phyloP scores from a whole-genome alignment of 2,797 vertebrate genomes.

The Anabacerthia variegaticeps region DNA sequence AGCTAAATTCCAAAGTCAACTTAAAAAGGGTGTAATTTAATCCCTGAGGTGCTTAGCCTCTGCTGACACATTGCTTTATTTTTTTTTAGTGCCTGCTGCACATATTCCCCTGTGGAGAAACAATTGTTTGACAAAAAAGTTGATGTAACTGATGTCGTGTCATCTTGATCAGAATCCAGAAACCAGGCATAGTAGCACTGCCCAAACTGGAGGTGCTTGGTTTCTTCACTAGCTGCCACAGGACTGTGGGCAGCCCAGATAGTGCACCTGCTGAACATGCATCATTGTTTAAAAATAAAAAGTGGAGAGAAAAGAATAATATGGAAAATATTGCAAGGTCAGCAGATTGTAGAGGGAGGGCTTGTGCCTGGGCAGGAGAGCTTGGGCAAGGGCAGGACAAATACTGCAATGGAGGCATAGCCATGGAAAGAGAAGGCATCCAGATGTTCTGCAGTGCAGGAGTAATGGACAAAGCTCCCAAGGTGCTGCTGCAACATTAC shows the following conservation, averaged over 20 bases:
- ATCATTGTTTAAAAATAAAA: slow-evolving; percentile 49
- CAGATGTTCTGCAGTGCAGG: neutral
- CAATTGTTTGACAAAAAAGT: neutral
- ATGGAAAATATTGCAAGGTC: slow-evolving; percentile 27
- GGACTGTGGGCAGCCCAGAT: neutral
- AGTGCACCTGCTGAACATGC: neutral
- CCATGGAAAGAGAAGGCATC: neutral
- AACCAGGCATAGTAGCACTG: neutral
- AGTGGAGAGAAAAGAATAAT: neutral
- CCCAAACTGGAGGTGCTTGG: neutral
- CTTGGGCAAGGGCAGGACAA: neutral
- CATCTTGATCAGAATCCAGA: neutral
- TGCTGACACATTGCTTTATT: neutral
- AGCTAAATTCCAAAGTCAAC: neutral
- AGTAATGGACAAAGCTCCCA: neutral
- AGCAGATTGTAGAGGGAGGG: neutral
- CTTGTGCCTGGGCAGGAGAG: neutral
- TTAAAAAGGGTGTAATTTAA: neutral
- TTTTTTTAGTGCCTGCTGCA: neutral
- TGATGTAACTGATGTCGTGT: neutral
- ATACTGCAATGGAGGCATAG: neutral
- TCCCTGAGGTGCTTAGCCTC: neutral
- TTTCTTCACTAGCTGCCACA: neutral
- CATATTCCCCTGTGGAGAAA: neutral
- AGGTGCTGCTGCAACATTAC: neutral